A percentile compares a stretch with the other conserved stretches of the same genome.
These are phyloP conservation scores for Geotrypetes seraphini DNA, from an alignment of 2,797 vertebrate species.

Conservation along the genomic window DNA sequence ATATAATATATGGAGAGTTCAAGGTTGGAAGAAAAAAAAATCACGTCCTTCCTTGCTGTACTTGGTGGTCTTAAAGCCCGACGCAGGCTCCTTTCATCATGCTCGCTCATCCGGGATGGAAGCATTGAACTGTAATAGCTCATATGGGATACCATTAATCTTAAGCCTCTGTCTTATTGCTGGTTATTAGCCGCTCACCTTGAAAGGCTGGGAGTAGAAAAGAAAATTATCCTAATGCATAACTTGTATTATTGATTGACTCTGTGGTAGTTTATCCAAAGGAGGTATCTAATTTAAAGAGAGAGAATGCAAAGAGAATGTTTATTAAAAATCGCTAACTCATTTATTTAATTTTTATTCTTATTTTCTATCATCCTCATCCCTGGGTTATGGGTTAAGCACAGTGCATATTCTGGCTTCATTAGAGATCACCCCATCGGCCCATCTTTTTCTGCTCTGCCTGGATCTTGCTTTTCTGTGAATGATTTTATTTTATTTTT, in stretches of 20 bases:
- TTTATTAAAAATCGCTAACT: slow-evolving; percentile 5
- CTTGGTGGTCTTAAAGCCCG: slow-evolving; percentile 1
- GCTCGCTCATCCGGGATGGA: slow-evolving; percentile 13
- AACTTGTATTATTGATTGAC: slow-evolving; percentile 22
- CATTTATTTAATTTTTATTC: too few species aligned
- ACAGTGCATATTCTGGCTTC: too few species aligned
- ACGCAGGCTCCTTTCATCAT: slow-evolving; percentile 8
- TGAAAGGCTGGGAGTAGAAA: slow-evolving; percentile 41
- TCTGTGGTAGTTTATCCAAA: slow-evolving; percentile 8
- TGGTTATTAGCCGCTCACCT: slow-evolving; percentile 42
- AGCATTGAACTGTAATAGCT: slow-evolving; percentile 25
- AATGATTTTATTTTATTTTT: too few species aligned
- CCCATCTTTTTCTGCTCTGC: too few species aligned
- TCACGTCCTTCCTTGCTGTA: background rate
- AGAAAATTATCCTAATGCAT: slow-evolving; percentile 25
- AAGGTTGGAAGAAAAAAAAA: slow-evolving; percentile 9
- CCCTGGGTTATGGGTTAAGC: too few species aligned
- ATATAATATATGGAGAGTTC: slow-evolving; percentile 4
- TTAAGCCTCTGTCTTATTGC: slow-evolving; percentile 25
- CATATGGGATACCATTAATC: slow-evolving; percentile 29
- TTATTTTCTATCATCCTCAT: too few species aligned
- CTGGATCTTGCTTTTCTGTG: too few species aligned
- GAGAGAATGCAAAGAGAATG: slow-evolving; percentile 1
- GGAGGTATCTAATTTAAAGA: slow-evolving; percentile 11
- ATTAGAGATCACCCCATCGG: too few species aligned